Conservation (phyloP, 2,888 invertebrate species). For the Cremastinae sp. region DNA sequence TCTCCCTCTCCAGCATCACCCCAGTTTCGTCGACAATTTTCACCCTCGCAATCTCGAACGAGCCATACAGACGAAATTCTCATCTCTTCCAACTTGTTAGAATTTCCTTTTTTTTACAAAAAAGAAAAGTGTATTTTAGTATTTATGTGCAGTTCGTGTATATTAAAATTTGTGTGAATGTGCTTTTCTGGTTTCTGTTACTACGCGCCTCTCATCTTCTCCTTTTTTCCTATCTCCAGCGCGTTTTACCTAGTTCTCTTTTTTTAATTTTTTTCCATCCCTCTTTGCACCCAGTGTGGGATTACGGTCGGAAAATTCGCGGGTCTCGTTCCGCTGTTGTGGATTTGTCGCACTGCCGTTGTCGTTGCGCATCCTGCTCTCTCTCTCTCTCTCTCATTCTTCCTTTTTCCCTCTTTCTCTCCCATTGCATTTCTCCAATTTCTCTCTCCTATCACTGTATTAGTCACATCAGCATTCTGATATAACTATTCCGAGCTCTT, state of each 20-base stretch:
- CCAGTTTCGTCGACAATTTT: constrained; percentile 44
- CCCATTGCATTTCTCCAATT: not conserved
- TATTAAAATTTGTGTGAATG: constrained; percentile 9
- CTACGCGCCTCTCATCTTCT: too few species aligned
- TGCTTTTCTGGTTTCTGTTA: constrained; percentile 38
- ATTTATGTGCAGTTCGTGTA: not conserved
- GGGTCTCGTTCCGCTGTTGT: constrained; percentile 56
- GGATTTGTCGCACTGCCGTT: constrained; percentile 61
- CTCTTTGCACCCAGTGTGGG: constrained; percentile 27
- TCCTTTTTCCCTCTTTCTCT: constrained; percentile 1
- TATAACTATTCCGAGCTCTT: constrained; percentile 41
- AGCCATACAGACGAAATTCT: constrained; percentile 5
- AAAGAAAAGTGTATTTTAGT: not conserved
- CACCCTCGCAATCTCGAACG: constrained; percentile 25
- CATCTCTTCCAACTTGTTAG: too few species aligned
- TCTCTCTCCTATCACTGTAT: constrained; percentile 4
- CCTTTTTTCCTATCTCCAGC: too few species aligned
- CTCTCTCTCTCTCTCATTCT: constrained; percentile 3
- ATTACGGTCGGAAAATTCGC: constrained; percentile 60
- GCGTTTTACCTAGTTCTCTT: constrained; percentile 17
- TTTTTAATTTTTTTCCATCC: constrained; percentile 15
- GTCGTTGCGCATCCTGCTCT: constrained; percentile 41
- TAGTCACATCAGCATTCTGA: constrained; percentile 14
- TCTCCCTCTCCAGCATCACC: constrained; percentile 28
- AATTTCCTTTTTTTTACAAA: too few species aligned